These are phyloP conservation scores for Coecobrya sp. DNA, from an alignment of 2,888 invertebrate genomes.

Conservation along the genomic window DNA sequence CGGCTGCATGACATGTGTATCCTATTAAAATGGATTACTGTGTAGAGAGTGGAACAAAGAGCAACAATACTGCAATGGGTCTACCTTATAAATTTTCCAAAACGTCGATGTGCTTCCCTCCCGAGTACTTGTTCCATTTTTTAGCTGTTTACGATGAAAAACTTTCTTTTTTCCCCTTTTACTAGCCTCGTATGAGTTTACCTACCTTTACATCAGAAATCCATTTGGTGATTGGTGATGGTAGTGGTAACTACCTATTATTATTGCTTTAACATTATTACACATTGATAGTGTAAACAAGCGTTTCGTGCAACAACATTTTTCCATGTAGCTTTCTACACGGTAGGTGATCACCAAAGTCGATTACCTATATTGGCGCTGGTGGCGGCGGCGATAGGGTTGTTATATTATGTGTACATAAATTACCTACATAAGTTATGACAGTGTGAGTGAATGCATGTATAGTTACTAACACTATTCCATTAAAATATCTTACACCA, in stretches of 20 bases:
- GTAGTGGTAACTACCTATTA: conserved; percentile 51
- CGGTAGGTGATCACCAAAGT: conserved; percentile 32
- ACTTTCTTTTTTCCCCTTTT: neutral
- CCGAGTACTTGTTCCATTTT: neutral
- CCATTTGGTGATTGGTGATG: conserved; percentile 62
- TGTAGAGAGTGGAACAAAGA: neutral
- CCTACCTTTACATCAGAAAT: neutral
- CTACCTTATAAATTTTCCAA: conserved; percentile 27
- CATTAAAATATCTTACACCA: conserved; percentile 34
- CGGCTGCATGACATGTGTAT: neutral
- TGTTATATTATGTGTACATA: neutral
- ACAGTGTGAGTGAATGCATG: too few relatives aligned
- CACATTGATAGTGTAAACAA: conserved; percentile 72
- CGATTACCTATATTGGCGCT: neutral
- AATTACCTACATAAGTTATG: neutral
- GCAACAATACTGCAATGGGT: neutral
- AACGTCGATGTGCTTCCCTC: neutral
- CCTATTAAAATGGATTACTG: neutral
- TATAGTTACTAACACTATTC: neutral
- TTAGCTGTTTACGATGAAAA: conserved; percentile 15
- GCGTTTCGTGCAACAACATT: conserved; percentile 44
- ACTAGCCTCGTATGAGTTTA: neutral
- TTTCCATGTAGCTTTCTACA: conserved; percentile 39
- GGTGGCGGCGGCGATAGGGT: neutral
- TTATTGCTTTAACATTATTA: conserved; percentile 74